Base-by-base conservation (phyloP, 2,888 invertebrate genomes). In the Oxystoma pomonae region DNA sequence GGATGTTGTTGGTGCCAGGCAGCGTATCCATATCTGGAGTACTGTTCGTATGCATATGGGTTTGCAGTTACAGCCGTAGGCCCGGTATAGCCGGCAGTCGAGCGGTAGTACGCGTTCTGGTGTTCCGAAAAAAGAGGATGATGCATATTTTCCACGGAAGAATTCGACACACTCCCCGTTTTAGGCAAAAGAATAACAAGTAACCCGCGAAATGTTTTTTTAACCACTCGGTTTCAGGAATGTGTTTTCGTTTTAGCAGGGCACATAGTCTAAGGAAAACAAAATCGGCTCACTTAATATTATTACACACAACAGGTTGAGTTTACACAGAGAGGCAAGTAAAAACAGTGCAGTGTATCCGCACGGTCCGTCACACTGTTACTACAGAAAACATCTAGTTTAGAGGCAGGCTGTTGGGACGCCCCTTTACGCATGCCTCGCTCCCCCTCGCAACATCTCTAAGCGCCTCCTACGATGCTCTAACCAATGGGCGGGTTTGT, bases 81-180 rank as follows among this genome's bases (percentile, higher is more conserved):
- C 77, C 85, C 76, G 79, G 84, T 76, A 72, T 82, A 78, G 55
- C 81, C 81, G 53, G 81, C 82, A 68, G 84, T 83, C 72, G 89
- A 88, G 62, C 95, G 87, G 80, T 93, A 91, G 81, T 95, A 96
- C 67, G 93, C 91, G 80, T 92, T 93, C 82, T 95, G 94, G 81
- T 78, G 79, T 68, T 96, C 95, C 71, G 92, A 90, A 81, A 96
- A 96, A 12, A 35, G 35, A 7, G 35, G 35, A 35, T 35, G 35
- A 35, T 35, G 35, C 35, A 35, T 35, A n/a, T n/a, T n/a, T n/a
- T n/a, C n/a, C n/a, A n/a, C n/a, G n/a, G n/a, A n/a, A n/a, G n/a
- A n/a, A n/a, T n/a, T n/a, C n/a, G n/a, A n/a, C n/a, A n/a, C n/a
- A n/a, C n/a, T n/a, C n/a, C n/a, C n/a, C n/a, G n/a, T n/a, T n/a